Conservation (phyloP, 2,888 invertebrate species). For the Cataglyphis cursor region DNA sequence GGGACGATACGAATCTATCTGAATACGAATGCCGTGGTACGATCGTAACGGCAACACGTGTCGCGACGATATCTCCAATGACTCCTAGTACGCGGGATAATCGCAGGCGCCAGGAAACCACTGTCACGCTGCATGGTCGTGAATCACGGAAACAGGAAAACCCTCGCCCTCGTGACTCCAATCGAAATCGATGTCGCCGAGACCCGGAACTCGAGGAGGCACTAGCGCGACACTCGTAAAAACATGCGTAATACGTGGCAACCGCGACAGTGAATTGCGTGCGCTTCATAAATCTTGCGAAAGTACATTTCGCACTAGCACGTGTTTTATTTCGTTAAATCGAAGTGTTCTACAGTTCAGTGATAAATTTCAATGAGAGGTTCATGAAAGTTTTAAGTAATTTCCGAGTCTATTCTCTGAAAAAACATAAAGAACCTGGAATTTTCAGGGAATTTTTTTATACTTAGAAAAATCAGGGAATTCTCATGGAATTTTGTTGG, state of each 20-base stretch:
- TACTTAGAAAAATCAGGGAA: too few relatives aligned
- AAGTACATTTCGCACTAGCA: neutral
- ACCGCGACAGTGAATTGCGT: neutral
- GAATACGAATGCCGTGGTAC: slow-evolving; percentile 67
- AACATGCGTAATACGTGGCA: neutral
- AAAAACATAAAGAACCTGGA: too few relatives aligned
- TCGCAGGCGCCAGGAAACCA: slow-evolving; percentile 80
- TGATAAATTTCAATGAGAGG: neutral
- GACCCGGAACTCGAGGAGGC: slow-evolving; percentile 70
- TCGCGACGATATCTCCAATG: slow-evolving; percentile 64
- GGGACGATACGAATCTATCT: slow-evolving; percentile 45
- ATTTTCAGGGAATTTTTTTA: too few relatives aligned
- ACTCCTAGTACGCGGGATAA: slow-evolving; percentile 69
- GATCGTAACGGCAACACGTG: slow-evolving; percentile 68
- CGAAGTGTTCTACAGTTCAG: neutral
- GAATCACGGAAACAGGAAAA: slow-evolving; percentile 83
- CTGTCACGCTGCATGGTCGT: slow-evolving; percentile 77
- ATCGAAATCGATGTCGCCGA: slow-evolving; percentile 77
- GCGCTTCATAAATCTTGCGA: slow-evolving; percentile 26
- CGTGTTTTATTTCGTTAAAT: slow-evolving; percentile 21
- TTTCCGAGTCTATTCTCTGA: neutral
- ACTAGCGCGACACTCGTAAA: slow-evolving; percentile 58
- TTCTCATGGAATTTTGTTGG: too few relatives aligned
- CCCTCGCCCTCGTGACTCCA: slow-evolving; percentile 80
- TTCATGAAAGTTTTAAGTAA: neutral